These are phyloP conservation scores for Corythaeola cristata DNA, from an alignment of 2,113 vertebrate species.

Conservation along the genomic window DNA sequence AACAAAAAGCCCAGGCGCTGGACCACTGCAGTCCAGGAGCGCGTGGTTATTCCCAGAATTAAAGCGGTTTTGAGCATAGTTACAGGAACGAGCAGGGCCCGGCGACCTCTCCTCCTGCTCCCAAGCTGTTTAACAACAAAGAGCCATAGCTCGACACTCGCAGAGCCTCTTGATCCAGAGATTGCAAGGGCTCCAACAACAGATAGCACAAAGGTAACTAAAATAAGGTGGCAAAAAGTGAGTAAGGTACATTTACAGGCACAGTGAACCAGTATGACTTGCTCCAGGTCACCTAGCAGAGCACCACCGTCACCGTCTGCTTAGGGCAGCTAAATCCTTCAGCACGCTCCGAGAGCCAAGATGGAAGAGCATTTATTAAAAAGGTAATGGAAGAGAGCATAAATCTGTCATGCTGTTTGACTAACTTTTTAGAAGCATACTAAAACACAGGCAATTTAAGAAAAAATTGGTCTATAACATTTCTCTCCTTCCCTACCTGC, in stretches of 20 bases:
- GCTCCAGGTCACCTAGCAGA: not conserved
- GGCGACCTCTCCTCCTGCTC: not conserved
- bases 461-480: not conserved
- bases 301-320: not conserved
- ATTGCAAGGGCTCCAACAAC: not conserved
- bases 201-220: not conserved
- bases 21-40: not conserved
- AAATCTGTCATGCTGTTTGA: not conserved
- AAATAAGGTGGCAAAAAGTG: not conserved
- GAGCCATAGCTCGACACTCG: not conserved
- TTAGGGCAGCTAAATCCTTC: slow-evolving; percentile 22
- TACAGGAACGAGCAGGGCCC: not conserved
- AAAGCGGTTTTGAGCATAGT: not conserved
- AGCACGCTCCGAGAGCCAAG: not conserved
- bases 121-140: not conserved
- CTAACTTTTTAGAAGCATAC: slow-evolving; percentile 35
- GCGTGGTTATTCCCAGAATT: not conserved
- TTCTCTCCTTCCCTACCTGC: not conserved
- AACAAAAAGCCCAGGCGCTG: not conserved
- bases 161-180: not conserved
- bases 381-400: slow-evolving; percentile 14
- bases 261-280: not conserved
- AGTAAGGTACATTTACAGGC: not conserved
- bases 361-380: slow-evolving; percentile 15
- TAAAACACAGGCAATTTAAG: not conserved